phyloP scores from a whole-genome alignment of 2,797 vertebrate genomes.

The Gymnopithys bicolor region DNA sequence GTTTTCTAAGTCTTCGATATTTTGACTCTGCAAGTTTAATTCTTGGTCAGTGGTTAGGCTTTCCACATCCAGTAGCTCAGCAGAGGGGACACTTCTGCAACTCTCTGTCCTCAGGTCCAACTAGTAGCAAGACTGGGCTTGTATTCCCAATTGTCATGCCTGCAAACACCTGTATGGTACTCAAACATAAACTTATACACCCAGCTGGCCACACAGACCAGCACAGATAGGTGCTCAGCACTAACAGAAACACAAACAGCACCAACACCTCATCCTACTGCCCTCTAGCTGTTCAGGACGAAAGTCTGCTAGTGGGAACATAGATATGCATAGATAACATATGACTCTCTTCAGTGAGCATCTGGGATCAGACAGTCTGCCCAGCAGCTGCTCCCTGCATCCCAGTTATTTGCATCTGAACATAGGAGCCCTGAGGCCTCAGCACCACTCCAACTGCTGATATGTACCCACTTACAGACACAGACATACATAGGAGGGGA shows the following conservation, averaged over 20 bases:
- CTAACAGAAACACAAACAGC: neutral
- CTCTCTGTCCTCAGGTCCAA: neutral
- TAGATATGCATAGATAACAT: no score
- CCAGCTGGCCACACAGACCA: neutral
- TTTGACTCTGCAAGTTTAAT: neutral
- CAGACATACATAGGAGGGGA: accelerated
- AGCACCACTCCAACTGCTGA: neutral
- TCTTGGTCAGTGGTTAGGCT: neutral
- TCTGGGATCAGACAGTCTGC: neutral
- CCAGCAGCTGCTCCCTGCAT: neutral
- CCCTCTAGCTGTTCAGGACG: neutral
- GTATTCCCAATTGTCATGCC: neutral
- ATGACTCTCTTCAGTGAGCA: neutral
- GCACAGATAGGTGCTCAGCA: neutral
- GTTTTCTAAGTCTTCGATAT: neutral
- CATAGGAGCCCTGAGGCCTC: neutral
- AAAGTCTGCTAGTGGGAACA: neutral
- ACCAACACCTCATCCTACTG: neutral
- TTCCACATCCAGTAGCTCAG: neutral
- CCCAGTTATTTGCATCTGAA: neutral
- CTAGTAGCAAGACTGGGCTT: neutral
- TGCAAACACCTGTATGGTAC: neutral
- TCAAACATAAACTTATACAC: neutral
- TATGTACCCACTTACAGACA: neutral
- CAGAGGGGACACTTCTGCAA: neutral